phyloP scores from a whole-genome alignment of 2,113 vertebrate genomes.

The Stegostoma tigrinum region DNA sequence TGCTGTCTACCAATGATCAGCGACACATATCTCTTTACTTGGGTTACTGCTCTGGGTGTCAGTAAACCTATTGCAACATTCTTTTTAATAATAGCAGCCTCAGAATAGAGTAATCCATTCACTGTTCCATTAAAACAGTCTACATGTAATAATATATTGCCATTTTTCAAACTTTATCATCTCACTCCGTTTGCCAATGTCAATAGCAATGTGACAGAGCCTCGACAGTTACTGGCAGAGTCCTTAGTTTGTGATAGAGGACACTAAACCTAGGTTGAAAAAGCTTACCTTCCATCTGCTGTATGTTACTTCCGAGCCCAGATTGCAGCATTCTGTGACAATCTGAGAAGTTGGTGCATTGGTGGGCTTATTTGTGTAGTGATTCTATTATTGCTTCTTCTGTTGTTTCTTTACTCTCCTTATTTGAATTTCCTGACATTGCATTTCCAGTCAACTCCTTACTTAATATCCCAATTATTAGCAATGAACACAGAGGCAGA shows the following conservation, averaged over 20 bases:
- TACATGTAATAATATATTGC: background rate
- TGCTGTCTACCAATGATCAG: too few relatives aligned
- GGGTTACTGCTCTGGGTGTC: background rate
- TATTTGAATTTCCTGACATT: background rate
- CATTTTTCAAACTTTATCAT: background rate
- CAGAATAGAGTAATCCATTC: background rate
- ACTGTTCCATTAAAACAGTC: background rate
- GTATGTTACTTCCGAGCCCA: background rate
- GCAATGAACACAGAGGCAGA: background rate
- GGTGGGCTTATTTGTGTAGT: background rate
- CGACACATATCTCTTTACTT: background rate
- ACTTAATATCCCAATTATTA: background rate
- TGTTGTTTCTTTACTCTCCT: background rate
- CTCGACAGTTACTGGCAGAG: background rate
- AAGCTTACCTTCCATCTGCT: background rate
- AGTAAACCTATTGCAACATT: background rate
- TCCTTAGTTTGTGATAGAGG: background rate
- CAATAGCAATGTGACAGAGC: background rate
- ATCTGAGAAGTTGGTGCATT: background rate
- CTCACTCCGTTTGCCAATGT: background rate
- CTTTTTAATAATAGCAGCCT: background rate
- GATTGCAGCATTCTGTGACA: background rate
- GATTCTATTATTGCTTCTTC: background rate
- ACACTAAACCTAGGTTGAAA: background rate
- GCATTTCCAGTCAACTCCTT: background rate